Evolutionary conservation across 2,888 invertebrate genomes (phyloP).

Genomic region (Parnassius orleans): DNA sequence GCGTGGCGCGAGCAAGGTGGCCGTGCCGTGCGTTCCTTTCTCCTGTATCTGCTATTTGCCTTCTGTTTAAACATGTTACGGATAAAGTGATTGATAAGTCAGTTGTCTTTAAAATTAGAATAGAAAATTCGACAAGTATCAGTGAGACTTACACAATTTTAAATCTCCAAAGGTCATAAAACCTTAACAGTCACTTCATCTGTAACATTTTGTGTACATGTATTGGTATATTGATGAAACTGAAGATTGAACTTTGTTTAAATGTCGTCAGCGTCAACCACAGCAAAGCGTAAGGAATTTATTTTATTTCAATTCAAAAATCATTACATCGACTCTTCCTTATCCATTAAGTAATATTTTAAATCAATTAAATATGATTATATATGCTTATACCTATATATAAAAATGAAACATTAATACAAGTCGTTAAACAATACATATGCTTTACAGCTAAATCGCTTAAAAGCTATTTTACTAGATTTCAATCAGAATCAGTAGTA

Average conservation of each 20-base stretch:
- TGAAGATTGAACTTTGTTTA: slow-evolving; percentile 52
- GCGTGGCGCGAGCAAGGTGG: slow-evolving; percentile 78
- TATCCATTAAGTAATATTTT: too few relatives aligned
- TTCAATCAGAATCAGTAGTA: too few relatives aligned
- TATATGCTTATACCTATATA: too few relatives aligned
- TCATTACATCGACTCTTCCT: not conserved
- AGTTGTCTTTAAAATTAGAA: too few relatives aligned
- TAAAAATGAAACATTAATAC: too few relatives aligned
- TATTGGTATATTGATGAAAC: slow-evolving; percentile 48
- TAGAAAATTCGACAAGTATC: too few relatives aligned
- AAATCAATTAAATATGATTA: too few relatives aligned
- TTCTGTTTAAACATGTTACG: slow-evolving; percentile 41
- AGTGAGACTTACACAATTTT: too few relatives aligned
- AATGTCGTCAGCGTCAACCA: slow-evolving; percentile 16
- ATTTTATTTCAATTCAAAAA: not conserved
- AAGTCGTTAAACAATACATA: too few relatives aligned
- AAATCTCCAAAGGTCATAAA: slow-evolving; percentile 8
- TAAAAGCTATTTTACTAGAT: too few relatives aligned
- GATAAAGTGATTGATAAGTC: slow-evolving; percentile 1
- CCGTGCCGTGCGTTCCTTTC: slow-evolving; percentile 64
- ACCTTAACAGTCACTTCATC: slow-evolving; percentile 4
- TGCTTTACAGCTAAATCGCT: too few relatives aligned
- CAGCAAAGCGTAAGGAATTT: slow-evolving; percentile 15
- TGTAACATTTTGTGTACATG: slow-evolving; percentile 4
- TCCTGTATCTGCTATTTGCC: slow-evolving; percentile 54